Percentiles rank a stretch among this genome's conserved stretches.
Conservation (phyloP, 2,888 invertebrate species). For the Ophonus ardosiacus region DNA sequence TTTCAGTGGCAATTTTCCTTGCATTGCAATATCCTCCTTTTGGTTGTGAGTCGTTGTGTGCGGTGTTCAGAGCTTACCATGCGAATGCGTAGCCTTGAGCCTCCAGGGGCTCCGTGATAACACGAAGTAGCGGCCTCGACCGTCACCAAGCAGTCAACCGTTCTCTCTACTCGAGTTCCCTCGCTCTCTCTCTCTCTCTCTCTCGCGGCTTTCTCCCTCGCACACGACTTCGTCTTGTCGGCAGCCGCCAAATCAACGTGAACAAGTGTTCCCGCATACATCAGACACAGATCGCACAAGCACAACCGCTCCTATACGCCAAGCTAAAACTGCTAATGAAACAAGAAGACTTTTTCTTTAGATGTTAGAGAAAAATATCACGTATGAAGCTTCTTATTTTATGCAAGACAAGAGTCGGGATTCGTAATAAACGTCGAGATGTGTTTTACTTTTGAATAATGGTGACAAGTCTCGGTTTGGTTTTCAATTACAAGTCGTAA, state of each 20-base stretch:
- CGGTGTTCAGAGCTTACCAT: not conserved
- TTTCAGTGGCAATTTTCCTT: too few relatives aligned
- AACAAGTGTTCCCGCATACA: conserved; percentile 49
- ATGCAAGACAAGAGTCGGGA: too few relatives aligned
- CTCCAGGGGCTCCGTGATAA: conserved; percentile 47
- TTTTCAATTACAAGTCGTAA: conserved; percentile 29
- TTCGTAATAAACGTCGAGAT: not conserved
- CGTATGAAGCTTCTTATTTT: too few relatives aligned
- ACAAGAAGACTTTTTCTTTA: not conserved
- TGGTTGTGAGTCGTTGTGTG: not conserved
- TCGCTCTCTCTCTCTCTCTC: conserved; percentile 12
- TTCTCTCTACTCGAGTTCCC: not conserved
- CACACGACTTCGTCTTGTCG: conserved; percentile 30
- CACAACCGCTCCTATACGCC: not conserved
- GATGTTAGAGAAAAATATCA: too few relatives aligned
- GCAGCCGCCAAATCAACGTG: conserved; percentile 45
- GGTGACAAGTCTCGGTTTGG: not conserved
- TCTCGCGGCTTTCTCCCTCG: not conserved
- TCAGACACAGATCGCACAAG: conserved; percentile 2
- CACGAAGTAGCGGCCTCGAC: conserved; percentile 31
- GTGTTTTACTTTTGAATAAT: not conserved
- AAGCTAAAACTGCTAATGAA: not conserved
- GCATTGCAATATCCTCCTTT: not conserved
- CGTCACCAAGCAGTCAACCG: conserved; percentile 33
- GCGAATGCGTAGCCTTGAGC: conserved; percentile 4